A percentile compares a stretch with the other conserved stretches of the same genome.
Evolutionary conservation across 2,888 invertebrate species (phyloP).

Genomic region (Apamea monoglypha): DNA sequence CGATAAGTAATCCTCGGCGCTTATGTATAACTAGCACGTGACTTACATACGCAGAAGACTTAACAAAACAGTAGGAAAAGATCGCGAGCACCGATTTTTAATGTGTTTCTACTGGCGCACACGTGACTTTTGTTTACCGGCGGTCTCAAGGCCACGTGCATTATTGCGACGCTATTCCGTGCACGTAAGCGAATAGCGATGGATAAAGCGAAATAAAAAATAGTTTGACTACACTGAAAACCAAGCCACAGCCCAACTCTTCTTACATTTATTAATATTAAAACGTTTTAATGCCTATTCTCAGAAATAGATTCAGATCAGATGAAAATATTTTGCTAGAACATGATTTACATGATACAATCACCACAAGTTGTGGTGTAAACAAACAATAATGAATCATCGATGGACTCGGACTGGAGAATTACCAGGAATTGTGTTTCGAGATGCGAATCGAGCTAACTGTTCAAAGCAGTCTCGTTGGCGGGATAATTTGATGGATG

Average conservation of each 20-base stretch:
- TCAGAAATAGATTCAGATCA: conserved; percentile 39
- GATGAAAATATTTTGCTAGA: conserved; percentile 48
- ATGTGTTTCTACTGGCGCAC: conserved; percentile 69
- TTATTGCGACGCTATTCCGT: conserved; percentile 84
- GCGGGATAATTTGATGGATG: conserved; percentile 69
- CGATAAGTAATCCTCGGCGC: conserved; percentile 60
- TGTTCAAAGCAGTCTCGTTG: conserved; percentile 54
- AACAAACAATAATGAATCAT: conserved; percentile 72
- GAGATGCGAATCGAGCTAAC: conserved; percentile 59
- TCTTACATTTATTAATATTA: conserved; percentile 32
- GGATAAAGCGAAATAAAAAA: conserved; percentile 68
- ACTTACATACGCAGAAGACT: conserved; percentile 62
- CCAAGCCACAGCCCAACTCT: conserved; percentile 25
- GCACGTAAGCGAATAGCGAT: conserved; percentile 73
- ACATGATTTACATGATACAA: conserved; percentile 47
- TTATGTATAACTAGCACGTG: conserved; percentile 60
- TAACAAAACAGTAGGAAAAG: conserved; percentile 68
- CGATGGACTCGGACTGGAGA: conserved; percentile 61
- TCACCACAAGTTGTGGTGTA: conserved; percentile 57
- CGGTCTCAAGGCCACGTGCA: conserved; percentile 84
- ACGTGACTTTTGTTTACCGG: conserved; percentile 88
- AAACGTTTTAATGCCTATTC: conserved; percentile 28
- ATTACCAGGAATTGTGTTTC: conserved; percentile 65
- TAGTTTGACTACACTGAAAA: conserved; percentile 51
- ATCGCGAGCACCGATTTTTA: conserved; percentile 73